Evolutionary conservation across 2,797 vertebrate species (phyloP).

Genomic region (Mormyrops boulengeri): DNA sequence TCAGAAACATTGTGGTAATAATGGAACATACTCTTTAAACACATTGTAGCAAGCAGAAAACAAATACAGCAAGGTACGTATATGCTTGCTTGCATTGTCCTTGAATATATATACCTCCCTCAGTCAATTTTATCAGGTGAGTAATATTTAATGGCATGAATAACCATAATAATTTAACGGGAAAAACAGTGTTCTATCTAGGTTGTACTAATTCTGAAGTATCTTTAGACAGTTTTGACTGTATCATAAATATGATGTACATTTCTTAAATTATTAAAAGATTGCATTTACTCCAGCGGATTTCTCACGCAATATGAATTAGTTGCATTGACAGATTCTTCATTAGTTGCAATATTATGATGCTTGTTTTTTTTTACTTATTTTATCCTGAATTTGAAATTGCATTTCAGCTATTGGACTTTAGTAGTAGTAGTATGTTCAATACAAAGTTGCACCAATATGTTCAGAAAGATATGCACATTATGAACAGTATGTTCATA

Average conservation of each 20-base stretch:
- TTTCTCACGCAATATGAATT: not conserved
- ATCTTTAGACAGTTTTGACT: not conserved
- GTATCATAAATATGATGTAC: not conserved
- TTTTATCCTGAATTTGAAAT: not conserved
- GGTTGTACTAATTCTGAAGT: not conserved
- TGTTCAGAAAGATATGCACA: not conserved
- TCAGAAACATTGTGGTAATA: conserved; percentile 34
- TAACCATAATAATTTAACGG: not conserved
- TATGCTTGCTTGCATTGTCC: conserved; percentile 16
- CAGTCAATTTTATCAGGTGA: conserved; percentile 17
- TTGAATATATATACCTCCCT: not conserved
- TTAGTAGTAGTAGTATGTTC: not conserved
- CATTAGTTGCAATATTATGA: not conserved
- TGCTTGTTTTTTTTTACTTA: not conserved
- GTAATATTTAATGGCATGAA: not conserved
- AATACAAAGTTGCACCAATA: not conserved
- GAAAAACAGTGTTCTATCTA: not conserved
- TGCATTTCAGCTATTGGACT: not conserved
- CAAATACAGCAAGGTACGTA: conserved; percentile 15
- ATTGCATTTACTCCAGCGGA: not conserved
- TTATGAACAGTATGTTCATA: not conserved
- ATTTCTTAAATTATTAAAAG: not conserved
- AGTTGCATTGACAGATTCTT: not conserved
- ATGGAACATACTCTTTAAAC: conserved; percentile 32
- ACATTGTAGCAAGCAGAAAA: conserved; percentile 28